Base-by-base conservation (phyloP, 2,797 vertebrate species). In the Xenentodon cancila region DNA sequence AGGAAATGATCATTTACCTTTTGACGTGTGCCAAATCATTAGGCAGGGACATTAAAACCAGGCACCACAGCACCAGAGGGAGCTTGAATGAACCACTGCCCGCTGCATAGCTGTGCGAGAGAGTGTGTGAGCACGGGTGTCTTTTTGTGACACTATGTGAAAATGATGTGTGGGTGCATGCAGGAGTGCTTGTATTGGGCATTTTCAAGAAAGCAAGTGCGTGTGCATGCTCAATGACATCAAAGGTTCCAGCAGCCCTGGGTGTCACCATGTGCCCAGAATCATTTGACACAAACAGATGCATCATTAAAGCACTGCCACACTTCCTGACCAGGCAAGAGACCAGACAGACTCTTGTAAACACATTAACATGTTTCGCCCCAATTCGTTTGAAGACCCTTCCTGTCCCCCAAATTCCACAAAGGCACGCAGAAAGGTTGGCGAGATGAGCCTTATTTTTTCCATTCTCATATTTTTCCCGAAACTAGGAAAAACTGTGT, bases 1-100 rank as follows among this genome's bases (percentile, higher is more conserved):
- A 92, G 92, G 91, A 93, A 93, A 93, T 94, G 90, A 93, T 91
- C 89, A 91, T 94, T 93, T 93, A 94, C 92, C 91, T 94, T 93
- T 92, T 77, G 89, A 91, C 82, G 85, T 77, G 88, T 91, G 92
- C 92, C 92, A 94, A 91, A 93, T 93, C 91, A 93, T 94, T 94
- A 94, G 92, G 92, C 93, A 93, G 87, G 82, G 88, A 92, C 93
- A 93, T 94, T 93, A 93, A 93, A 94, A 92, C 89, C 90, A 90
- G 84, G 86, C 87, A 91, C 91, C 87, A 86, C 90, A 86, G 92
- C 91, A 91, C 85, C 91, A 91, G 90, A 91, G 92, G 90, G 91
- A 86, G 86, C 82, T 84, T 62, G 84, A 92, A 85, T 90, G 90
- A 92, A 91, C 88, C 86, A 76, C 86, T 91, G 92, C 90, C 91